Percentiles rank a stretch among this genome's conserved stretches.
phyloP scores from a whole-genome alignment of 1,140 invertebrate species.

The Daktulosphaira vitifoliae region DNA sequence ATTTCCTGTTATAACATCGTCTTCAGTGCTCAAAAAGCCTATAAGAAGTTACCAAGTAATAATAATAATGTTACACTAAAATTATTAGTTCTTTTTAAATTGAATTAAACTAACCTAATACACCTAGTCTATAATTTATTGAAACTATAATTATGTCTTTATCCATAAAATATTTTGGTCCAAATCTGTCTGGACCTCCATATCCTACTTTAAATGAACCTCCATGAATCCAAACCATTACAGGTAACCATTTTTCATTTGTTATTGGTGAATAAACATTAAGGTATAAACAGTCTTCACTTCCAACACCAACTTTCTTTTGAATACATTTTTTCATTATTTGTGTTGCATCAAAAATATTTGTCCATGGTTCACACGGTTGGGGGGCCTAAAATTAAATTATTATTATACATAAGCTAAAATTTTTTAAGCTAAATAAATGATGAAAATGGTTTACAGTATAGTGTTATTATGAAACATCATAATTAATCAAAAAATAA shows the following conservation, averaged over 20 bases:
- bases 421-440: no score
- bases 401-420: no score
- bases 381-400: slow-evolving; percentile 42
- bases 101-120: slow-evolving; percentile 39
- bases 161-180: slow-evolving; percentile 43
- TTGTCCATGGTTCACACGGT: slow-evolving; percentile 44
- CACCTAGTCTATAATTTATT: slow-evolving; percentile 47
- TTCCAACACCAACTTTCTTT: slow-evolving; percentile 36
- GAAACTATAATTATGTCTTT: slow-evolving; percentile 46
- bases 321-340: slow-evolving; percentile 45
- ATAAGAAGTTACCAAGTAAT: no score
- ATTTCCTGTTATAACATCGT: slow-evolving; percentile 35
- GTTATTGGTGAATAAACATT: slow-evolving; percentile 43
- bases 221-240: slow-evolving; percentile 52
- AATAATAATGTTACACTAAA: no score
- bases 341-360: slow-evolving; percentile 44
- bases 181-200: slow-evolving; percentile 36
- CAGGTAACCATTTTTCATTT: slow-evolving; percentile 39
- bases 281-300: slow-evolving; percentile 60
- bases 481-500: no score
- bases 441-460: no score
- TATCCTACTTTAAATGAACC: slow-evolving; percentile 45
- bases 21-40: slow-evolving; percentile 38
- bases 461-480: no score
- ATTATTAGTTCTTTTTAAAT: no score